Evolutionary conservation across 2,888 invertebrate genomes (phyloP), one percentile per base, ranked within the genome.

Genomic region (Lochmaea crataegi): DNA sequence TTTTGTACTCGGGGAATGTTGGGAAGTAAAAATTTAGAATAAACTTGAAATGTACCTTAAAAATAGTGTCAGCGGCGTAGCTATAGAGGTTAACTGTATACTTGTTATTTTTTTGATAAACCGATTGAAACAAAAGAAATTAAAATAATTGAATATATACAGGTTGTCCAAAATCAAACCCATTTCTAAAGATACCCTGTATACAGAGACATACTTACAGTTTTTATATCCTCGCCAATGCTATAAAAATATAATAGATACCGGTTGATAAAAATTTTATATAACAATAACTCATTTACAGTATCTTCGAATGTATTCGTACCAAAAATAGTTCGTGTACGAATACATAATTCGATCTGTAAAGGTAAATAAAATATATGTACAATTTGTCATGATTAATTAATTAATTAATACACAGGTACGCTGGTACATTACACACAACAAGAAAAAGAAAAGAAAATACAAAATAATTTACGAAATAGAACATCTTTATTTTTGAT

Each of bases 341-440:
- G 51, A 73, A 69, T 45, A 61, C 51, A 53, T 45, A 60, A 12
- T 65, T 18, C 56, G 41, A 51, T 64, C 60, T 70, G 72, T 65
- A 75, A n/a, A 66, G 73, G 41, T 68, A 73, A 78, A 79, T 77
- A 78, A 75, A 80, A 77, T 78, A 77, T 78, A 78, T 80, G 68
- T 78, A 79, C 78, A 77, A 48, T 74, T 60, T 65, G 61, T 61
- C 22, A 65, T 32, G 32, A 32, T 32, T 32, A 32, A 32, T 32
- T 63, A 70, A 32, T 32, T 32, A 32, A 32, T 32, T 63, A 70
- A 76, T 65, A 75, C 48, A 65, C 77, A 77, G 77, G 77, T 77
- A 77, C 76, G 56, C 22, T 26, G 68, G n/a, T 75, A 66, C 56
- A 66, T 71, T 69, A 56, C 45, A 56, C 45, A 7, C 53, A 65